Percentiles rank a stretch among this genome's conserved stretches.
Evolutionary conservation across 1,140 invertebrate species (phyloP).

Genomic region (Monochamus saltuarius): DNA sequence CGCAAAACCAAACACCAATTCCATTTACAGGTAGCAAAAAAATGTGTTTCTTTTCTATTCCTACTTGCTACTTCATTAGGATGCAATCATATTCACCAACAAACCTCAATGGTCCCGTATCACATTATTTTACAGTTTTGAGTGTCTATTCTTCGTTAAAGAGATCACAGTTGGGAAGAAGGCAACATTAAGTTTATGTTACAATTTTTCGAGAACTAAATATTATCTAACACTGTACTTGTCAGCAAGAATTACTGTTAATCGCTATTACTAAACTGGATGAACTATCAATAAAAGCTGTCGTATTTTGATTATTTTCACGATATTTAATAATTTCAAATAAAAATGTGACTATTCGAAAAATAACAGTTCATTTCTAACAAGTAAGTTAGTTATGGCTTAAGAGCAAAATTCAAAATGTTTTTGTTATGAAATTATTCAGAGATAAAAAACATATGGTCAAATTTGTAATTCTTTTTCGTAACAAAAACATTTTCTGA

Average conservation of each 20-base stretch:
- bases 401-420: background rate
- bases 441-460: no score
- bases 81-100: no score
- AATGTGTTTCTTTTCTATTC: no score
- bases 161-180: conserved; percentile 48
- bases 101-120: conserved; percentile 34
- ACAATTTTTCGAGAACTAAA: conserved; percentile 16
- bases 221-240: conserved; percentile 3
- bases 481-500: no score
- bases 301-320: no score
- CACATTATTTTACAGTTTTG: conserved; percentile 32
- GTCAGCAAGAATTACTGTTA: conserved; percentile 9
- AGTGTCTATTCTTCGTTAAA: conserved; percentile 27
- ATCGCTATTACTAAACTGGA: background rate
- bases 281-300: background rate
- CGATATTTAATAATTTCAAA: no score
- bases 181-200: conserved; percentile 40
- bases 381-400: conserved; percentile 6
- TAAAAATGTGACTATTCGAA: no score
- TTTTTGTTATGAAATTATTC: no score
- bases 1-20: no score
- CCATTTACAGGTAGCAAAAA: no score
- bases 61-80: no score
- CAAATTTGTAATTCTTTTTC: no score
- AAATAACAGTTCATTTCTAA: conserved; percentile 8